Percentiles rank a stretch among this genome's conserved stretches.
Evolutionary conservation across 2,888 invertebrate genomes (phyloP).

Genomic region (Hypselothyrea guttata): DNA sequence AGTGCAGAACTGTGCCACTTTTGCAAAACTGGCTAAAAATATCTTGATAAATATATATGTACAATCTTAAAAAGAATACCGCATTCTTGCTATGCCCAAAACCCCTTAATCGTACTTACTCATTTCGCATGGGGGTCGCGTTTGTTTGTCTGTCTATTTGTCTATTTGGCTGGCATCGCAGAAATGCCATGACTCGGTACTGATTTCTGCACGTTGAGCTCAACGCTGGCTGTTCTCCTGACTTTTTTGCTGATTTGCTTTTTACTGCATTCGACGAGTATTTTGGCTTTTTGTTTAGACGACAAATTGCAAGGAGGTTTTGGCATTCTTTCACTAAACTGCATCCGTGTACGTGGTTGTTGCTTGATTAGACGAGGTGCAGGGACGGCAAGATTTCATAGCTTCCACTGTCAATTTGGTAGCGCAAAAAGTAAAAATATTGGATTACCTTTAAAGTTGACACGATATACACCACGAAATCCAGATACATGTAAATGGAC

Average conservation of each 20-base stretch:
- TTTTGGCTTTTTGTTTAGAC: conserved; percentile 59
- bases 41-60: background rate
- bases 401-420: conserved; percentile 29
- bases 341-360: conserved; percentile 52
- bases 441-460: conserved; percentile 33
- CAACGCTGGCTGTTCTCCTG: conserved; percentile 7
- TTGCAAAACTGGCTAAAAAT: conserved; percentile 1
- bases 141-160: conserved; percentile 31
- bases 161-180: conserved; percentile 43
- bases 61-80: conserved; percentile 3
- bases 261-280: conserved; percentile 22
- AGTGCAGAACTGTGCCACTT: conserved; percentile 3
- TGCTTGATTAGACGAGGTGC: conserved; percentile 53
- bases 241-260: conserved; percentile 50
- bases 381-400: conserved; percentile 2
- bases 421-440: conserved; percentile 4
- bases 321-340: conserved; percentile 46
- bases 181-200: conserved; percentile 31
- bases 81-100: conserved; percentile 1
- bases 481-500: conserved; percentile 49
- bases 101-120: conserved; percentile 16
- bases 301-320: conserved; percentile 66
- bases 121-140: conserved; percentile 57
- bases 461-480: conserved; percentile 19
- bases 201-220: conserved; percentile 51